These are phyloP conservation scores for Drosophila falleni DNA, from an alignment of 2,888 invertebrate genomes.

Conservation along the genomic window DNA sequence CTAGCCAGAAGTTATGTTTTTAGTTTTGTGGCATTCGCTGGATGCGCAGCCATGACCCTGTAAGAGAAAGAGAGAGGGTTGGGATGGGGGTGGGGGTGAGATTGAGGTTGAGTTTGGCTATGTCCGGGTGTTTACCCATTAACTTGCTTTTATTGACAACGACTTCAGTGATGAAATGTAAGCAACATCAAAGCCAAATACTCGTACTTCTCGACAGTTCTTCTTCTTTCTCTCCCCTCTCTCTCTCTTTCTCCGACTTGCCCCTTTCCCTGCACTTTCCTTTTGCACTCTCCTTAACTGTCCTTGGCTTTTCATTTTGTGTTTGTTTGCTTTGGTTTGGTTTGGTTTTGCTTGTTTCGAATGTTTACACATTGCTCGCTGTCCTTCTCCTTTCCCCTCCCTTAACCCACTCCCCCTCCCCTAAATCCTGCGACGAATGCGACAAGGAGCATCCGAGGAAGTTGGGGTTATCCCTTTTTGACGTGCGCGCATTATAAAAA, in stretches of 20 bases:
- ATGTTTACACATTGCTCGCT: constrained; percentile 43
- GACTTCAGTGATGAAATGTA: constrained; percentile 77
- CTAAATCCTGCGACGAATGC: constrained; percentile 55
- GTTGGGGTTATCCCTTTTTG: constrained; percentile 64
- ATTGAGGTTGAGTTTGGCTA: not conserved
- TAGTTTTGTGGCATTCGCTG: constrained; percentile 68
- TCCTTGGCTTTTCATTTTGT: constrained; percentile 29
- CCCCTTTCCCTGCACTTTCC: not conserved
- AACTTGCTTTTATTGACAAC: constrained; percentile 73
- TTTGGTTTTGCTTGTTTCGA: constrained; percentile 4
- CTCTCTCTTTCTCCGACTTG: too few relatives aligned
- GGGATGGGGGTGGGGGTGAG: not conserved
- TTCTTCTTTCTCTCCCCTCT: not conserved
- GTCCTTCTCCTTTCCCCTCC: not conserved
- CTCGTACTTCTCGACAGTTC: constrained; percentile 45
- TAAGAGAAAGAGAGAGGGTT: not conserved
- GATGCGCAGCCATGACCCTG: constrained; percentile 17
- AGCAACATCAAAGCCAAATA: constrained; percentile 77
- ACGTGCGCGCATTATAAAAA: constrained; percentile 75
- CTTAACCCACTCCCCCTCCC: too few relatives aligned
- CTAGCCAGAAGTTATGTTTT: constrained; percentile 70
- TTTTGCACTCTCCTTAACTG: constrained; percentile 24
- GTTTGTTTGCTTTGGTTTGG: constrained; percentile 22
- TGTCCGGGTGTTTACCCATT: constrained; percentile 68
- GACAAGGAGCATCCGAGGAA: constrained; percentile 36